Evolutionary conservation across 1,140 invertebrate genomes (phyloP), one percentile per base, ranked within the genome.

Genomic region (Chironomus tepperi): DNA sequence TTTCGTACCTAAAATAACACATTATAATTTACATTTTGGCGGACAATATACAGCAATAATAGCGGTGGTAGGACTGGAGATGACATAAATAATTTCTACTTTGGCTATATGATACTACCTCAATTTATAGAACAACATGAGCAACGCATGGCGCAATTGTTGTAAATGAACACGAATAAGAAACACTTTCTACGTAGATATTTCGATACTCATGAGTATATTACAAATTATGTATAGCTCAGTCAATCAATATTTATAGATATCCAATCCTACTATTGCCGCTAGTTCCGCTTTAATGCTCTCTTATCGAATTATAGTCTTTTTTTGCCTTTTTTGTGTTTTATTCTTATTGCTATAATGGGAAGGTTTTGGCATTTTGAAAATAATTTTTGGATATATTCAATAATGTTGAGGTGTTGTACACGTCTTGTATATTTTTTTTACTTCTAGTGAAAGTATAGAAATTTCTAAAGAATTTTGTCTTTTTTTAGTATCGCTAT

Each of bases 291-390:
- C 47, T 57, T 57, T 57, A 57, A 57, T 57, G 24, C 24, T 34
- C 47, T 57, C 47, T 57, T 57, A 57, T 57, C 47, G 47, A 57
- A 57, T 57, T 57, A 57, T 57, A 57, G 47, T n/a, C 47, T 57
- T 15, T 47, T 43, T 43, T 15, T 47, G 2, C 15, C 43, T 47
- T 47, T 47, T 15, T 47, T 47, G n/a, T 47, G 9, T 47, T 47
- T 47, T 15, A 10, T n/a, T 57, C 47, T 34, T 34, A 34, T 34
- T 57, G 47, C 24, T 34, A 5, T 5, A 34, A 34, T 34, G 24
- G 24, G 24, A 5, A 34, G 24, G 24, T 34, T 34, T 34, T 34
- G 24, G 24, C 24, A 34, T 34, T 34, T 34, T 34, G 24, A 34
- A 34, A 34, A 34, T 34, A 34, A 34, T 34, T 34, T n/a, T 34